Percentiles rank a stretch among this genome's conserved stretches.
Conservation (phyloP, 2,113 vertebrate species). For the Hemichromis elongatus region DNA sequence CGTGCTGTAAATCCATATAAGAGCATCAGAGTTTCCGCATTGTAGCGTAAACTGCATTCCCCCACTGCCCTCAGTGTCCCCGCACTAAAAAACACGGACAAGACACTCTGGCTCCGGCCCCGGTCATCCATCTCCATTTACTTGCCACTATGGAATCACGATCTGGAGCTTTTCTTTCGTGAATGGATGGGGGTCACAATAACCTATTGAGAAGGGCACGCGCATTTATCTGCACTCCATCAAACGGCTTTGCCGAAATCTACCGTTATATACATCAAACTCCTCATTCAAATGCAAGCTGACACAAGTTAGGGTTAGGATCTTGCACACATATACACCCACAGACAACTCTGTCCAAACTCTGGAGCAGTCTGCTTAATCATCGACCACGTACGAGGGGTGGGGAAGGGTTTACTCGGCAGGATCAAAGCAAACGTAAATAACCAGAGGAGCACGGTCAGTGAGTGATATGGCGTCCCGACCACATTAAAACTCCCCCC, state of each 20-base stretch:
- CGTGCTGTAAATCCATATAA: constrained; percentile 49
- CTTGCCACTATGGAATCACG: not conserved
- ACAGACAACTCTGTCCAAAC: constrained; percentile 14
- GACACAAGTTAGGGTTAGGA: not conserved
- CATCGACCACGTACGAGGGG: not conserved
- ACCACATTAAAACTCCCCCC: constrained; percentile 22
- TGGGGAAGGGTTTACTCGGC: not conserved
- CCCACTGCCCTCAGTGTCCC: constrained; percentile 12
- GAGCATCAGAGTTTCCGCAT: constrained; percentile 26
- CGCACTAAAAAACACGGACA: constrained; percentile 2
- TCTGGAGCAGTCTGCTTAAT: constrained; percentile 26
- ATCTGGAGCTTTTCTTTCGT: not conserved
- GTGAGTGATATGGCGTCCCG: constrained; percentile 6
- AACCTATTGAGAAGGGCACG: not conserved
- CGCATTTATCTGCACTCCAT: not conserved
- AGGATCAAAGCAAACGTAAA: constrained; percentile 42
- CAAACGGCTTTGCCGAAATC: not conserved
- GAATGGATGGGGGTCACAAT: not conserved
- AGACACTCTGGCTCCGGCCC: constrained; percentile 13
- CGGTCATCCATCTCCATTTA: constrained; percentile 2
- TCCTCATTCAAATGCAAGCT: not conserved
- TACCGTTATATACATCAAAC: not conserved
- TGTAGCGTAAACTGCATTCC: constrained; percentile 32
- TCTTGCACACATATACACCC: not conserved
- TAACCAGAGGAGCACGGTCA: constrained; percentile 13